Conservation (phyloP, 2,797 vertebrate species). For the Ibycter americanus region DNA sequence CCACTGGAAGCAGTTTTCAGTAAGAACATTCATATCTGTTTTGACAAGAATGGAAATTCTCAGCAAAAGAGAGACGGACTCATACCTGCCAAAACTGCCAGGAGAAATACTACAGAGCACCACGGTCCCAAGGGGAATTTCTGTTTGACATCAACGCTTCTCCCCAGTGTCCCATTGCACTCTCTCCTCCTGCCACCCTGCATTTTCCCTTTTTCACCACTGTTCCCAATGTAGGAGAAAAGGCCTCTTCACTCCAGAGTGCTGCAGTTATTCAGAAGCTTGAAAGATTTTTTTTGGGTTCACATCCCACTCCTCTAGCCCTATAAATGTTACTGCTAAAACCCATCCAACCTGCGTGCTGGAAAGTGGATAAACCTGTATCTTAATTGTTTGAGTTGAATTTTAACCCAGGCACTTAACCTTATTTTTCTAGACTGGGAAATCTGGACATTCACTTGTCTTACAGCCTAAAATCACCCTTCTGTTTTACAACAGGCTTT, state of each 20-base stretch:
- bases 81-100: neutral
- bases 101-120: neutral
- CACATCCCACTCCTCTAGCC: neutral
- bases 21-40: neutral
- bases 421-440: neutral
- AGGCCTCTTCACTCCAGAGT: neutral
- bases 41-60: constrained; percentile 21
- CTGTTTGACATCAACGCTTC: neutral
- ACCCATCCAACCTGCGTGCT: neutral
- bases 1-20: constrained; percentile 13
- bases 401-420: neutral
- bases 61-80: neutral
- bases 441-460: neutral
- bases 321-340: neutral
- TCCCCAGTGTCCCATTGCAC: neutral
- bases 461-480: neutral
- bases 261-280: neutral
- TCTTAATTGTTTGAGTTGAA: neutral
- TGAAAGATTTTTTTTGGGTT: neutral
- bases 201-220: neutral
- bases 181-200: neutral
- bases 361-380: neutral
- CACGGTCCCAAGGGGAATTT: neutral
- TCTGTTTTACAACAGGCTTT: neutral
- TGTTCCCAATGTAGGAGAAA: neutral